Conservation (phyloP, 2,888 invertebrate genomes). For the Dichetophora obliterata region DNA sequence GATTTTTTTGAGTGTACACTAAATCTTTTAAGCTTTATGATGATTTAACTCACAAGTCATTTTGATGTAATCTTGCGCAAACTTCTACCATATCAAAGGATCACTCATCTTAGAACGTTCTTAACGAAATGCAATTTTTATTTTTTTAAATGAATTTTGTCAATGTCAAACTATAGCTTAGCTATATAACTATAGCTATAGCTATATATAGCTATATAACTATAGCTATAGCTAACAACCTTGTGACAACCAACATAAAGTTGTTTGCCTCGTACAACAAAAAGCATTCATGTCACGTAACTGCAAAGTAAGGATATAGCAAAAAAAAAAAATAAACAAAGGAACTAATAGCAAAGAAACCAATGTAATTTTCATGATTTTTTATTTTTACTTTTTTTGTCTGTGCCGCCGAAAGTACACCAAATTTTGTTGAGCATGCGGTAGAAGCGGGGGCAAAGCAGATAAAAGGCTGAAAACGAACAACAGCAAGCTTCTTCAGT, state of each 20-base stretch:
- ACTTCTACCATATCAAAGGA: constrained; percentile 3
- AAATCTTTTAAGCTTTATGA: too few relatives aligned
- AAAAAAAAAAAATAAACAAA: not conserved
- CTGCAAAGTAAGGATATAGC: constrained; percentile 17
- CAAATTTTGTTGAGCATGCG: not conserved
- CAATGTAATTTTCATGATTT: constrained; percentile 6
- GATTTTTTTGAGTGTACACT: too few relatives aligned
- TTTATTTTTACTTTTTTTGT: not conserved
- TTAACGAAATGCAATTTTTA: not conserved
- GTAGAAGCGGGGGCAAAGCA: not conserved
- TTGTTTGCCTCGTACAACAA: too few relatives aligned
- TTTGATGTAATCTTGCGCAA: not conserved
- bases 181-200: too few relatives aligned
- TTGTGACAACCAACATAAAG: too few relatives aligned
- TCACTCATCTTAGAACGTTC: not conserved
- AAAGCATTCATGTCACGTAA: constrained; percentile 29
- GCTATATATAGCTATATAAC: too few relatives aligned
- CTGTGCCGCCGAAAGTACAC: not conserved
- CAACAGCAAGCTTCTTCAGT: not conserved
- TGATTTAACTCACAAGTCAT: too few relatives aligned
- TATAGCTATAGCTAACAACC: too few relatives aligned
- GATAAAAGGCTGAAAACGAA: not conserved
- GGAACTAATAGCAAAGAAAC: not conserved
- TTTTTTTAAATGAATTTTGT: not conserved
- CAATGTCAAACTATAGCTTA: too few relatives aligned